Base-by-base conservation (phyloP, 2,888 invertebrate genomes). In the Anoplius nigerrimus region DNA sequence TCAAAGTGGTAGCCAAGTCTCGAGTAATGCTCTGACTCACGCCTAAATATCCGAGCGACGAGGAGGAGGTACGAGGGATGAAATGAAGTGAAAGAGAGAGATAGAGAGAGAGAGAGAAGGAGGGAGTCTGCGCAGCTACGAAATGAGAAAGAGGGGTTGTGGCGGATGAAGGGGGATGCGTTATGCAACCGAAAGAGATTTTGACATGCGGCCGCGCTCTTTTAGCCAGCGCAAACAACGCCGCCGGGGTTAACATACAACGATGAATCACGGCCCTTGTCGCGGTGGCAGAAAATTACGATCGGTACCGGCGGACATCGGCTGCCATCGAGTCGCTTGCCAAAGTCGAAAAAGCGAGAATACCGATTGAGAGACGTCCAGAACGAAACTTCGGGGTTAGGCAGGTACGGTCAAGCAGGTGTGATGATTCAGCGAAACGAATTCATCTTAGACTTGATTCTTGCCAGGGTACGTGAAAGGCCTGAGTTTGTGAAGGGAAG, bases 141-240 rank as follows among this genome's bases (percentile, higher is more conserved):
- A n/a, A n/a, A n/a, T n/a, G n/a, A n/a, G n/a, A n/a, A n/a, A n/a
- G n/a, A n/a, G n/a, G n/a, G n/a, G n/a, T n/a, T n/a, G n/a, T n/a
- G n/a, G n/a, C n/a, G 20, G 21, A 13, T 2, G 42, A 6, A 52
- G 60, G 56, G 72, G 65, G 68, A 70, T 68, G 53, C 70, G 74
- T 83, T 83, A 83, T 78, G 83, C 79, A 83, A 83, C 72, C n/a
- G 69, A 24, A 24, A 24, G 70, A 74, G 77, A 81, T 83, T 83
- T 82, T 77, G 78, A 81, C 81, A 80, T 78, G 72, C 75, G 80
- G 75, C 72, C 70, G 71, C 62, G 74, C 60, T 48, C 64, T 66
- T 64, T 71, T 69, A 62, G 62, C 70, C 70, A 76, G 76, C 74
- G 82, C 76, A 80, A 82, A 79, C 74, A 80, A 20, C 51, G 24